These are phyloP conservation scores for Thaleichthys pacificus DNA, from an alignment of 2,797 vertebrate species.

Conservation along the genomic window DNA sequence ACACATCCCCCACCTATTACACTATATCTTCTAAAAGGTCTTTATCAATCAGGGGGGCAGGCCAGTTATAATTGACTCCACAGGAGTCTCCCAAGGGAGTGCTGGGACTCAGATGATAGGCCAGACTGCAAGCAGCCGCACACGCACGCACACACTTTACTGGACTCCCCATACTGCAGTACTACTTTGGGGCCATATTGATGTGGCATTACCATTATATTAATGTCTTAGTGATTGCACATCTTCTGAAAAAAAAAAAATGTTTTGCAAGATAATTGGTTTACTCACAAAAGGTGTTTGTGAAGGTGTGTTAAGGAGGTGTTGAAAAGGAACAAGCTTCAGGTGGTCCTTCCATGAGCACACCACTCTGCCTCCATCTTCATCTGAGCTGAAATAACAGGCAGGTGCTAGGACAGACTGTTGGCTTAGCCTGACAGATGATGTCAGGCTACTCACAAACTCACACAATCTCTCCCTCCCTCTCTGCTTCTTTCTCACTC, in stretches of 20 bases:
- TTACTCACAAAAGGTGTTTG: neutral
- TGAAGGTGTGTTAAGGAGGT: conserved; percentile 1
- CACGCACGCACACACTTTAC: neutral
- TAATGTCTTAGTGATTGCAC: neutral
- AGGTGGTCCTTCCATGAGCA: conserved; percentile 10
- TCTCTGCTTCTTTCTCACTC: neutral
- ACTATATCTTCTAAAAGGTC: conserved; percentile 41
- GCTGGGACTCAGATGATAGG: conserved; percentile 50
- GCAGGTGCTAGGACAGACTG: conserved; percentile 1
- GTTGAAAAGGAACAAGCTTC: neutral
- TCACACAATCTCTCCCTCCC: neutral
- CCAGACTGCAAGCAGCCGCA: conserved; percentile 32
- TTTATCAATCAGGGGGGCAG: conserved; percentile 38
- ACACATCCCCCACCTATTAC: conserved; percentile 4
- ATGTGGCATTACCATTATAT: neutral
- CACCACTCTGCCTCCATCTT: conserved; percentile 22
- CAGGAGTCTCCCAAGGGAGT: conserved; percentile 40
- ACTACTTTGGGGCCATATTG: too few relatives aligned
- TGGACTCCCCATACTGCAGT: too few relatives aligned
- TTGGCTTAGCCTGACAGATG: conserved; percentile 34
- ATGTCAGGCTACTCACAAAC: conserved; percentile 24
- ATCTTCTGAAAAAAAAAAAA: neutral
- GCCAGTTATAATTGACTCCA: conserved; percentile 49
- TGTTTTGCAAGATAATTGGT: neutral
- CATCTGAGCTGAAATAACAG: conserved; percentile 25